Evolutionary conservation across 2,113 vertebrate species (phyloP), one percentile per base, ranked within the genome.

Genomic region (Paedocypris sp.): DNA sequence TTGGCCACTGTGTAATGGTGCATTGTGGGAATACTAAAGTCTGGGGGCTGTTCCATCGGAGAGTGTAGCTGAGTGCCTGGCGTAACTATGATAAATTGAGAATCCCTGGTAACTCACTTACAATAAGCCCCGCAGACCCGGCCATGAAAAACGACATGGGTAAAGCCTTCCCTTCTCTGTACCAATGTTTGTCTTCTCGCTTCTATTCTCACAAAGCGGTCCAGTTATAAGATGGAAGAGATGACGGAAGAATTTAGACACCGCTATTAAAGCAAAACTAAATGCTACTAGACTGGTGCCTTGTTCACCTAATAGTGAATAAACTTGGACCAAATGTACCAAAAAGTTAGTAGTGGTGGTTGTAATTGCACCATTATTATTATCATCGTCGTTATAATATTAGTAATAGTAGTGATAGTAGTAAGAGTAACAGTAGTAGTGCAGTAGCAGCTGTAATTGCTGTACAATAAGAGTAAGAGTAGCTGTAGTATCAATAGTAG

Each of bases 11-110:
- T 65, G 62, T 72, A 73, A 72, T 73, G 67, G 64, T 68, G 70
- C 66, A 63, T 52, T 64, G 41, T 69, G 53, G 39, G 52, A 65
- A 63, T 49, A 49, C 23, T 51, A 52, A 64, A 61, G 64, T 72
- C 58, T 64, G 62, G 52, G 31, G 31, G 57, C 42, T 54, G 16
- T 47, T 70, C 62, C 71, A 58, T 39, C 13, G 8, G 68, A 59
- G 52, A 58, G 28, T 36, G 26, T 22, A 36, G 62, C 51, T 68
- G 64, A 69, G 53, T 64, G 67, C 58, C 59, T 52, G 50, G 61
- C 20, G n/a, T 65, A 69, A 73, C 56, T 67, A 52, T 68, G 76
- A 79, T 68, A 56, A 77, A 79, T 78, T 15, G 59, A 69, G 49
- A 39, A 12, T 38, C 52, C 48, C 33, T 48, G 22, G 52, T 66